phyloP scores from a whole-genome alignment of 2,113 vertebrate species.

The Urocolius indicus region DNA sequence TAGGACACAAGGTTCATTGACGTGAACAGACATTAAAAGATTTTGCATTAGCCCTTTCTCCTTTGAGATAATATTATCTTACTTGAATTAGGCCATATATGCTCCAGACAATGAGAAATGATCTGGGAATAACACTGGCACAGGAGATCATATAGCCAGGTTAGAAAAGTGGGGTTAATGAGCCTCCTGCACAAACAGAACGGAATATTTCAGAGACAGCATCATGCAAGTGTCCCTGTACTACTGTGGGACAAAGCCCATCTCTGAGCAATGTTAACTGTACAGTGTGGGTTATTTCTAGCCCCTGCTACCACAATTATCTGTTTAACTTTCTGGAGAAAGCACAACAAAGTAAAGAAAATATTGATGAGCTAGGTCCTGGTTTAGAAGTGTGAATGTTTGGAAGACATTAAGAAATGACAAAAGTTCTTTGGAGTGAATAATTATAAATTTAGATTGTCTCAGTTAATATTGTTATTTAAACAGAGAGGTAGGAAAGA shows the following conservation, averaged over 20 bases:
- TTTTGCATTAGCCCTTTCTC: neutral
- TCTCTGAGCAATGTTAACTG: neutral
- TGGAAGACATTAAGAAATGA: neutral
- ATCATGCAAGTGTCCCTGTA: neutral
- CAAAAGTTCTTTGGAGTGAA: neutral
- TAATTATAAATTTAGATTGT: neutral
- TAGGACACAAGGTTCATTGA: neutral
- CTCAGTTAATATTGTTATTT: neutral
- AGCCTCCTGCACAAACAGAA: neutral
- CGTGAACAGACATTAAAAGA: neutral
- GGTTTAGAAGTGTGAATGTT: neutral
- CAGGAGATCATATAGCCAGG: neutral
- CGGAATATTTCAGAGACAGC: neutral
- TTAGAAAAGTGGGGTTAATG: neutral
- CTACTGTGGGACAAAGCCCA: neutral
- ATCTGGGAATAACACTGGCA: neutral
- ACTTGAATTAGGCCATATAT: constrained; percentile 1
- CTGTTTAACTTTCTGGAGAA: neutral
- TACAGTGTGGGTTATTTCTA: neutral
- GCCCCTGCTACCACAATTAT: neutral
- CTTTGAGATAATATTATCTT: neutral
- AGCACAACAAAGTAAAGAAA: neutral
- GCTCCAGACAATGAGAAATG: constrained; percentile 23
- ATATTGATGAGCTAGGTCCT: neutral
- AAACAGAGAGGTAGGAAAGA: neutral